These are phyloP conservation scores for Phymastichus coffea DNA, from an alignment of 1,140 invertebrate species.

Conservation along the genomic window DNA sequence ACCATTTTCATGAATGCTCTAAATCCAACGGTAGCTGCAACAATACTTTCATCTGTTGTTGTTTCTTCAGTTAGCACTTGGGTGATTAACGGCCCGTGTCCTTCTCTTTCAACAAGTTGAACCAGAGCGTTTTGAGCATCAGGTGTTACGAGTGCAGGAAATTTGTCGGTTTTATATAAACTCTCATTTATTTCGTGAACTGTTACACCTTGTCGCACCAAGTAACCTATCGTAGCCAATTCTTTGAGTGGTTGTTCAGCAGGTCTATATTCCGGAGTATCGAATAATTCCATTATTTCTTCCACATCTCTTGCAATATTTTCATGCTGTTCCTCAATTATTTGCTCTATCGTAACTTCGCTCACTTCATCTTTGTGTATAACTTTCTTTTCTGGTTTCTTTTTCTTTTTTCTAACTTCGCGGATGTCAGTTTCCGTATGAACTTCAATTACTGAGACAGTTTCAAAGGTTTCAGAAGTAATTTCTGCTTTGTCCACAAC, in stretches of 20 bases:
- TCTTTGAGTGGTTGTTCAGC: conserved; percentile 76
- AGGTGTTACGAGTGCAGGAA: conserved; percentile 73
- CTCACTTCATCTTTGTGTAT: conserved; percentile 48
- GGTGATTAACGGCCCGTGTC: conserved; percentile 74
- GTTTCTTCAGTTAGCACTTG: conserved; percentile 78
- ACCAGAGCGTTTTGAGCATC: conserved; percentile 80
- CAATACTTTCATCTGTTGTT: conserved; percentile 69
- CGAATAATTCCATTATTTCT: conserved; percentile 70
- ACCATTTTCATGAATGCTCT: conserved; percentile 83
- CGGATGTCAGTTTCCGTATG: conserved; percentile 51
- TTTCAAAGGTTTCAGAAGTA: conserved; percentile 46
- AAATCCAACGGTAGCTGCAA: conserved; percentile 77
- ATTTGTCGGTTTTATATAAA: conserved; percentile 74
- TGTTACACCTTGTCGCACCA: conserved; percentile 72
- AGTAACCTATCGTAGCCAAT: conserved; percentile 76
- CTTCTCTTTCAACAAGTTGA: conserved; percentile 77
- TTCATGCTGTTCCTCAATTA: conserved; percentile 61
- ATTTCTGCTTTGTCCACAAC: conserved; percentile 40
- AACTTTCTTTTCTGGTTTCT: conserved; percentile 44
- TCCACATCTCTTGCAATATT: conserved; percentile 71
- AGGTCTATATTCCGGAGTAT: conserved; percentile 75
- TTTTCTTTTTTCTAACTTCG: conserved; percentile 52
- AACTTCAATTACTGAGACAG: conserved; percentile 52
- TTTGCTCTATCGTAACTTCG: conserved; percentile 56
- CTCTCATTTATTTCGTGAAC: conserved; percentile 73